Evolutionary conservation across 1,140 invertebrate species (phyloP), one percentile per base, ranked within the genome.

Genomic region (Panulirus ornatus): DNA sequence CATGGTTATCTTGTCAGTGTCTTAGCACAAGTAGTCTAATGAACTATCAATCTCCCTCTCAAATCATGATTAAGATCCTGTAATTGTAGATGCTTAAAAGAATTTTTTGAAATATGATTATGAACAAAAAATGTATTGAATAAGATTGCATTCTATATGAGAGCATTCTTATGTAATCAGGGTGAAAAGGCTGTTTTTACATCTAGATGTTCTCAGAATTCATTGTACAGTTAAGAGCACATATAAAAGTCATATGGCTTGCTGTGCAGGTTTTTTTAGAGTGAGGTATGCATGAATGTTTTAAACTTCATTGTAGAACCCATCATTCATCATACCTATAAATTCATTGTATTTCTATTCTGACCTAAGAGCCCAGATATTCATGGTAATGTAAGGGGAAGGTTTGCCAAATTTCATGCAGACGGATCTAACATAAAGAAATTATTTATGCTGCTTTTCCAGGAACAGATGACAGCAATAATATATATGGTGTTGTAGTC

Each of bases 281-380:
- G 42, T 85, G 83, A 75, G 36, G 47, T 51, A 85, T 85, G 83
- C 70, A 85, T 85, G 83, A 85, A 47, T 85, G 40, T 75, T 51
- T 75, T 79, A 79, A 19, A 16, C 30, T 44, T 9, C n/a, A n/a
- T 75, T 66, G 44, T 85, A 47, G 44, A 71, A 54, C 14, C 40
- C 22, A 34, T 84, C 16, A 54, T 42, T 81, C 54, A 81, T 54
- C 34, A 81, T 58, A 14, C 27, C 27, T 81, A 36, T 79, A 27
- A 30, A 36, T 54, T 47, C 30, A 81, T 30, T 81, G 51, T 79
- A 42, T 54, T 84, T 73, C 63, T 85, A 19, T 79, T 38, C 76
- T 79, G 42, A 79, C 44, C 66, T 44, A 30, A 73, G 83, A 73
- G 70, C 71, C 36, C 42, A 75, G 40, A 71, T 30, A 66, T 66